These are phyloP conservation scores for Semibalanus balanoides DNA, from an alignment of 1,140 invertebrate genomes.

Conservation along the genomic window DNA sequence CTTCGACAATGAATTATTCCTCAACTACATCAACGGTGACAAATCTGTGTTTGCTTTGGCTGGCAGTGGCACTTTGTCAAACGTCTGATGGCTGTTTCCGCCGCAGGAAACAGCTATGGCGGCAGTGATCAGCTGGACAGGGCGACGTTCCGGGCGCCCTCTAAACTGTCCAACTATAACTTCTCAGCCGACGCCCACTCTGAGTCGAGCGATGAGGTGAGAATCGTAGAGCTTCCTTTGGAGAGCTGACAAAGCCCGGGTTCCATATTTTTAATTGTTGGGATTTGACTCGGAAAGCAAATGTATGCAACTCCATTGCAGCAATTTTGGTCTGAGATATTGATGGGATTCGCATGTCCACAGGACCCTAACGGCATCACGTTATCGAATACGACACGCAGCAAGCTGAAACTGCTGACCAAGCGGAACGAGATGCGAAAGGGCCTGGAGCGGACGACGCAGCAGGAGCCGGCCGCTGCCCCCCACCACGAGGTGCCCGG, in stretches of 20 bases:
- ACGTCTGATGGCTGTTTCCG: too few species aligned
- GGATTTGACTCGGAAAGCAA: too few species aligned
- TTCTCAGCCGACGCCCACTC: background rate
- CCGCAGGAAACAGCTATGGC: background rate
- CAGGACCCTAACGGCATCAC: constrained; percentile 18
- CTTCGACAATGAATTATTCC: too few species aligned
- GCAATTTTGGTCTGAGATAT: too few species aligned
- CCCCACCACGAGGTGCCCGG: background rate
- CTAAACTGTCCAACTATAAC: background rate
- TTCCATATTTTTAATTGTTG: too few species aligned
- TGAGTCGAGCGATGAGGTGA: background rate
- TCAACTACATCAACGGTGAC: too few species aligned
- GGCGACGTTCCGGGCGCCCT: background rate
- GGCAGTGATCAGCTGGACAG: background rate
- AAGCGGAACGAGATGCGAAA: constrained; percentile 24
- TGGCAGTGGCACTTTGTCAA: too few species aligned
- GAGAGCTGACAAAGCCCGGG: too few species aligned
- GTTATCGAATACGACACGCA: constrained; percentile 21
- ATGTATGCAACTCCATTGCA: too few species aligned
- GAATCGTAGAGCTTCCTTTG: too few species aligned
- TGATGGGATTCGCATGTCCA: too few species aligned
- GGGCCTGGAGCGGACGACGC: constrained; percentile 24
- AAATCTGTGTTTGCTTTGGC: too few species aligned
- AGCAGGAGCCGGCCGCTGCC: background rate
- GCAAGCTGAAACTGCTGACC: constrained; percentile 22